These are phyloP conservation scores for Pecten maximus DNA, from an alignment of 2,888 invertebrate genomes.

Conservation along the genomic window DNA sequence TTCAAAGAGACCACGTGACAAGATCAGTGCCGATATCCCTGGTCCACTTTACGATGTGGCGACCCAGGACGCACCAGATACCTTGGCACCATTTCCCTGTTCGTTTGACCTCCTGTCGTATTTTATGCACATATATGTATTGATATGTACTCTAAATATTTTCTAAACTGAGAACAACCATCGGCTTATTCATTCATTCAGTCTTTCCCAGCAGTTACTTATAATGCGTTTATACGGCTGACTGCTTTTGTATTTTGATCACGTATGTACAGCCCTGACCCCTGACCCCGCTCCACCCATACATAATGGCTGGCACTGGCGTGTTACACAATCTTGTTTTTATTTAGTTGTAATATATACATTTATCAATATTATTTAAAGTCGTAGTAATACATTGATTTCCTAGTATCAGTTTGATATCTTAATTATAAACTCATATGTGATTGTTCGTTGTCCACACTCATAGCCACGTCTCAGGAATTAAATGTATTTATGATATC, in stretches of 20 bases:
- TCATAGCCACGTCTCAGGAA: no score
- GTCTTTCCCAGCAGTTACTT: neutral
- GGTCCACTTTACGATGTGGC: neutral
- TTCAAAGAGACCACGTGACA: neutral
- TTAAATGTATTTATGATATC: no score
- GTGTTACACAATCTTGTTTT: neutral
- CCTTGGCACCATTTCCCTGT: conserved; percentile 13
- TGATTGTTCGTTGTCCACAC: no score
- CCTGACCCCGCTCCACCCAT: conserved; percentile 17
- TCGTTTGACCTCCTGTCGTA: neutral
- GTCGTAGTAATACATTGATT: neutral
- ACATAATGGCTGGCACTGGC: neutral
- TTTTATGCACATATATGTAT: neutral
- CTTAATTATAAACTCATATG: no score
- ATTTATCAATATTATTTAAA: neutral
- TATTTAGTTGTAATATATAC: neutral
- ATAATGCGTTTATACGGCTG: neutral
- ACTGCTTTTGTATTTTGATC: neutral
- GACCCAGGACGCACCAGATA: neutral
- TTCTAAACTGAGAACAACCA: conserved; percentile 8
- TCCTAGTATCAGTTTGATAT: no score
- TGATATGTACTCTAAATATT: conserved; percentile 17
- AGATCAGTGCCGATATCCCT: neutral
- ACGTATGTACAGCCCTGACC: neutral
- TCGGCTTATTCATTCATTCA: neutral